Evolutionary conservation across 2,797 vertebrate species (phyloP).

Genomic region (Coilia nasus): DNA sequence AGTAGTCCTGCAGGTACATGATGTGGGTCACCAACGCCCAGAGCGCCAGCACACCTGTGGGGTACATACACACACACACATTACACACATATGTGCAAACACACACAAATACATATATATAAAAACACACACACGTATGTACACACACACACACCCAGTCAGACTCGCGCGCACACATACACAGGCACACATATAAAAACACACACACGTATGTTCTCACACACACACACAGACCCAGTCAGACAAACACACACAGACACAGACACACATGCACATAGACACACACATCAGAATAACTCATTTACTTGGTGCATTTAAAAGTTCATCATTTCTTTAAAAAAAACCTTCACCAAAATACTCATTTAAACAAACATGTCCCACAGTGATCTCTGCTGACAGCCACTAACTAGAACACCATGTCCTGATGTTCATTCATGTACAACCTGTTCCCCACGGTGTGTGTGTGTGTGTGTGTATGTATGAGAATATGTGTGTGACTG

Average conservation of each 20-base stretch:
- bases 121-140: too few relatives aligned
- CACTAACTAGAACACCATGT: not conserved
- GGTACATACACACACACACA: not conserved
- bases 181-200: not conserved
- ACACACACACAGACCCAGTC: not conserved
- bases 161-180: not conserved
- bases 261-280: not conserved
- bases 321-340: not conserved
- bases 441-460: not conserved
- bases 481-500: constrained; percentile 14
- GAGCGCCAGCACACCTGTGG: constrained; percentile 89
- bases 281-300: not conserved
- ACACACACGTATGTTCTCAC: not conserved
- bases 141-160: not conserved
- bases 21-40: constrained; percentile 91
- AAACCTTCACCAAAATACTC: not conserved
- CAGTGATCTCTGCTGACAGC: not conserved
- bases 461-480: constrained; percentile 15
- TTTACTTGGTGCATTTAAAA: not conserved
- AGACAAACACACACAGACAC: not conserved
- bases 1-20: constrained; percentile 97
- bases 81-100: not conserved
- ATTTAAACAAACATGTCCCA: not conserved
- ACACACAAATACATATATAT: not conserved
- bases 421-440: not conserved